Conservation (phyloP, 2,797 vertebrate species). For the Apodemus agrarius region DNA sequence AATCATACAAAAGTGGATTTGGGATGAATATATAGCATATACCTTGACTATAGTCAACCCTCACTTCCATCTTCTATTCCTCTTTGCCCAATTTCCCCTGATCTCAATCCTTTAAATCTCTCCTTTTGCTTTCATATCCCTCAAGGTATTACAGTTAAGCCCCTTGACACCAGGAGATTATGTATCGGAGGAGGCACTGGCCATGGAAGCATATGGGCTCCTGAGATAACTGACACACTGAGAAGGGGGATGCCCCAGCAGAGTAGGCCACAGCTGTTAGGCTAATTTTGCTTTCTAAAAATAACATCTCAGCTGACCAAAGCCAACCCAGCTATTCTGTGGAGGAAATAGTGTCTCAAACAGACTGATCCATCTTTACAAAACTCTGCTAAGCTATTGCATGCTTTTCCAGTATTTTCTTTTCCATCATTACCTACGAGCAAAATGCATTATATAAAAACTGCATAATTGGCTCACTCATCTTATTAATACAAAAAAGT, state of each 20-base stretch:
- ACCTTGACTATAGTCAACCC: background rate
- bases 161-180: background rate
- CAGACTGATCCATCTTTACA: constrained; percentile 3
- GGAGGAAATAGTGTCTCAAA: background rate
- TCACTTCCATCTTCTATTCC: background rate
- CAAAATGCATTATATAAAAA: background rate
- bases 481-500: constrained; percentile 2
- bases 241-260: background rate
- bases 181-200: constrained; percentile 15
- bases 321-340: constrained; percentile 31
- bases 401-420: constrained; percentile 45
- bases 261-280: constrained; percentile 10
- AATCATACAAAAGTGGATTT: background rate
- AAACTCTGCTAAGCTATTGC: constrained; percentile 14
- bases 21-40: background rate
- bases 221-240: background rate
- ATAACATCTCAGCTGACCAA: constrained; percentile 40
- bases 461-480: background rate
- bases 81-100: background rate
- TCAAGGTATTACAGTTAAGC: constrained; percentile 14
- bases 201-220: background rate
- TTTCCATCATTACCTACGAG: constrained; percentile 15
- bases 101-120: background rate
- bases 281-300: constrained; percentile 61
- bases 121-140: background rate